These are phyloP conservation scores for Semotilus atromaculatus DNA, from an alignment of 2,797 vertebrate genomes.

Conservation along the genomic window DNA sequence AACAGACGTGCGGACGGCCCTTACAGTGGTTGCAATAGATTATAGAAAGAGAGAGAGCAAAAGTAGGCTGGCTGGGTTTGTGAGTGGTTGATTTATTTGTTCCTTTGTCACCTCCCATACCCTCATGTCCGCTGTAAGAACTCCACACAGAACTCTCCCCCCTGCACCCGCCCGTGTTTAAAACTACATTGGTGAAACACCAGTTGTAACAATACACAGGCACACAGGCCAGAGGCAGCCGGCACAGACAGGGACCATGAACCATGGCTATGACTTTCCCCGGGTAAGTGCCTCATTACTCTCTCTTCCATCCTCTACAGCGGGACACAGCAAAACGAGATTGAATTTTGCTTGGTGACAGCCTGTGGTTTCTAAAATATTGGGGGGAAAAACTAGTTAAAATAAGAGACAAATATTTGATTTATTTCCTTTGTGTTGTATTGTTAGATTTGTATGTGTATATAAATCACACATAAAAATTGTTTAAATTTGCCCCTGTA, in stretches of 20 bases:
- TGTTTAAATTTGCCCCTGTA: not conserved
- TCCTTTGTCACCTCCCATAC: conserved; percentile 57
- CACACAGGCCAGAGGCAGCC: conserved; percentile 33
- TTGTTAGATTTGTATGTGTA: not conserved
- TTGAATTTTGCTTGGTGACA: not conserved
- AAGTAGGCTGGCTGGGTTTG: conserved; percentile 44
- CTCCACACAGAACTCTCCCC: conserved; percentile 46
- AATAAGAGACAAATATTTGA: not conserved
- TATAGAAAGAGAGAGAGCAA: conserved; percentile 50
- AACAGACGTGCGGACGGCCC: conserved; percentile 28
- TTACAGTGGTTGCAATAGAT: conserved; percentile 13
- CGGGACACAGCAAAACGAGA: not conserved
- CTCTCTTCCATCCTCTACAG: not conserved
- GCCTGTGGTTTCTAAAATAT: not conserved
- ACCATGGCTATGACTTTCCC: conserved; percentile 42
- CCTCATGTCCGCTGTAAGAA: conserved; percentile 47
- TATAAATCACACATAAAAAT: not conserved
- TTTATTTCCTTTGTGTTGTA: not conserved
- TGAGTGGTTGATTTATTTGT: conserved; percentile 54
- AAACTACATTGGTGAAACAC: conserved; percentile 34
- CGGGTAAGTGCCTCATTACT: conserved; percentile 70
- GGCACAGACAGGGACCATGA: conserved; percentile 52
- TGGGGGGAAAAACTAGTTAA: too few relatives aligned
- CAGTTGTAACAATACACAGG: conserved; percentile 42
- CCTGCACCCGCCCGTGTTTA: conserved; percentile 27